Base-by-base conservation (phyloP, 2,888 invertebrate species). In the Agriopis aurantiaria region DNA sequence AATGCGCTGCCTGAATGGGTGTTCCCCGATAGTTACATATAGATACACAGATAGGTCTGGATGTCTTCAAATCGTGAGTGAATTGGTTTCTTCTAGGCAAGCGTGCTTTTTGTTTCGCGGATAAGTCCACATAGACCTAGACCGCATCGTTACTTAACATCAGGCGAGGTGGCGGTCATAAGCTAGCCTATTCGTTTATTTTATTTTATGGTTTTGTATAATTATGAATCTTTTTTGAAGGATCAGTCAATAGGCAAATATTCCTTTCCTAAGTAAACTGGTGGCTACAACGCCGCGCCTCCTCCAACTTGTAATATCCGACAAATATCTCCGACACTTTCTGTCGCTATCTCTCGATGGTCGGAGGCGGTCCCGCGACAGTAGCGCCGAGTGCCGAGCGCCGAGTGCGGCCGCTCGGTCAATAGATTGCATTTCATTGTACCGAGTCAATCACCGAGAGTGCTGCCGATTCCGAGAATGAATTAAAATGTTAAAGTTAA, bases 221-320 rank as follows among this genome's bases (percentile, higher is more conserved):
- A 3, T 33, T 33, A 33, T 5, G 3, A 33, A 33, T 33, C 1
- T 33, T 33, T 17, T 40, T 51, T 57, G 17, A 59, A 10, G 14
- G 7, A 51, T 46, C 52, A 6, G 6, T 23, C 17, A 23, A 23
- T 23, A 23, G 33, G 33, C 33, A 33, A 33, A 33, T 33, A 33
- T 33, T 5, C 4, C 33, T 43, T 57, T 43, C 65, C 11, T 40
- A 43, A 43, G n/a, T 52, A 52, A 12, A 17, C 12, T 7, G 8
- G 40, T 8, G n/a, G 8, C 17, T 17, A 65, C 33, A 65, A 59
- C n/a, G 40, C 41, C 8, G 6, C 11, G 58, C 46, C 46, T 52
- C 14, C 17, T 52, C 65, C 6, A 10, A 43, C 58, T 65, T 59
- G 17, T 33, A 52, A 52, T 33, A 52, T 46, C 52, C 10, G n/a